Conservation (phyloP, 1,140 invertebrate species). For the Lordiphosa collinella region DNA sequence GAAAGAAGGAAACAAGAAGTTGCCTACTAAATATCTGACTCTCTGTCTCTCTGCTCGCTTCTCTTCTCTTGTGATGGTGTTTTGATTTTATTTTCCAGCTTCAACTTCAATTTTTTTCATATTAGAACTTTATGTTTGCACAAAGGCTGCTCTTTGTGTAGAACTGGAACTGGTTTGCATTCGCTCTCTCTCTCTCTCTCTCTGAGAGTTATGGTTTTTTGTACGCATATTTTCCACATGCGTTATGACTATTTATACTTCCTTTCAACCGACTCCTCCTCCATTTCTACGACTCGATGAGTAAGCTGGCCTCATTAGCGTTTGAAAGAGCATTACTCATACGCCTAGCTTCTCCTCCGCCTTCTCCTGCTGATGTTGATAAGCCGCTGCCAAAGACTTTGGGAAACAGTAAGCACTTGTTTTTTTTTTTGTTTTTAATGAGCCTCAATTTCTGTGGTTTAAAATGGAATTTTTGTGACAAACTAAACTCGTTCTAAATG, state of each 20-base stretch:
- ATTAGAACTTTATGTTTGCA: conserved; percentile 52
- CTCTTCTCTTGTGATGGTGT: conserved; percentile 5
- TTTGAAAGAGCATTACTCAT: conserved; percentile 37
- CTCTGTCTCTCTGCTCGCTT: conserved; percentile 20
- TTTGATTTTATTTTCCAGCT: conserved; percentile 38
- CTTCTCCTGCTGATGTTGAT: neutral
- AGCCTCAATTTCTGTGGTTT: conserved; percentile 7
- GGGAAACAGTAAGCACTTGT: neutral
- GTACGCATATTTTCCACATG: conserved; percentile 36
- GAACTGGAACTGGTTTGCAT: conserved; percentile 30
- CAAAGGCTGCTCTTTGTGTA: conserved; percentile 52
- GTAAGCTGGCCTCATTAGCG: conserved; percentile 61
- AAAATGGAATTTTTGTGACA: neutral
- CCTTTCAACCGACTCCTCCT: conserved; percentile 12
- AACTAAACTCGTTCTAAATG: conserved; percentile 33
- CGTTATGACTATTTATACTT: conserved; percentile 49
- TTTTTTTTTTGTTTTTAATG: neutral
- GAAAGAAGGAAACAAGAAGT: conserved; percentile 75
- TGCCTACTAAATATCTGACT: conserved; percentile 41
- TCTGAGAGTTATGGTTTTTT: conserved; percentile 13
- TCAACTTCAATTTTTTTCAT: conserved; percentile 20
- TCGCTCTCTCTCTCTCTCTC: neutral
- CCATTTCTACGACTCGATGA: conserved; percentile 28
- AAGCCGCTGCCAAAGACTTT: neutral
- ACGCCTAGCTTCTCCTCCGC: conserved; percentile 14